Evolutionary conservation across 1,140 invertebrate species (phyloP), one percentile per base, ranked within the genome.

Genomic region (Calephelis virginiensis): DNA sequence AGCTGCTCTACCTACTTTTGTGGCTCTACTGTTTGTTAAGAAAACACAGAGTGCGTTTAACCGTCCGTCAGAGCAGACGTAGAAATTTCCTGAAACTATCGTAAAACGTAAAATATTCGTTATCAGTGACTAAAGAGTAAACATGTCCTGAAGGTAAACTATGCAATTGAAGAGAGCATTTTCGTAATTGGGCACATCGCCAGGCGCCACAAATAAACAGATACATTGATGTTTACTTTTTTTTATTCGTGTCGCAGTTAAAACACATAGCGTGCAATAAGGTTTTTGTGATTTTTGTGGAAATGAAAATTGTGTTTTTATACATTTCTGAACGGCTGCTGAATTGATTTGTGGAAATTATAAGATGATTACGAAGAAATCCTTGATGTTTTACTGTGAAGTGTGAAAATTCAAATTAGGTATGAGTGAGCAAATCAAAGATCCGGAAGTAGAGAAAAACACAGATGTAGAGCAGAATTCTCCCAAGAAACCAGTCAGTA

Each of bases 371-470:
- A 43, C 40, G 40, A 7, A 43, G 8, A 43, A 8, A 8, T 43
- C 40, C 40, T 43, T 6, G 40, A 43, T 43, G 40, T 43, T 43
- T 43, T 50, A 53, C 9, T 28, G 50, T 10, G 11, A 17, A 17
- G 50, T 53, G 17, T 53, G 50, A 50, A 50, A 50, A 14, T 50
- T 50, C 13, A 50, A 9, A 50, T 50, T 14, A 50, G 69, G 68
- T 47, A 78, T 78, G 76, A 78, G 72, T 69, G 72, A 43, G 47
- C 65, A 74, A 50, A 64, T 68, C 63, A 76, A 78, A 48, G 70
- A 74, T 63, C 10, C 63, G 10, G 43, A 37, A 49, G 65, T 66
- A 53, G 74, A 68, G 67, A 68, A 72, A 47, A 49, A 67, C 10
- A 71, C 61, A 65, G 71, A 76, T 61, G 48, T 70, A 12, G 67